Conservation (phyloP, 1,140 invertebrate genomes). For the Steinernema feltiae region DNA sequence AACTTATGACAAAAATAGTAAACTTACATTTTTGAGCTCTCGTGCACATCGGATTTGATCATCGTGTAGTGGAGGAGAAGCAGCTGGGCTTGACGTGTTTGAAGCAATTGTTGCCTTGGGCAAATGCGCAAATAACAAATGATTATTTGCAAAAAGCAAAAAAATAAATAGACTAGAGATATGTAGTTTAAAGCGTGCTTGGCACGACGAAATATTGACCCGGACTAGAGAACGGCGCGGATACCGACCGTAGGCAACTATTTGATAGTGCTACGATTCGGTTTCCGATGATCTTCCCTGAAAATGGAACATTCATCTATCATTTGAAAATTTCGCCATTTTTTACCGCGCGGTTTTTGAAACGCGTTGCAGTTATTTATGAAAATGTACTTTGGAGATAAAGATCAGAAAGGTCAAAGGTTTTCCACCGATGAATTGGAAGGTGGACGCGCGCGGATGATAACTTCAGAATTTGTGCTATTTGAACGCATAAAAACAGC, state of each 20-base stretch:
- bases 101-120: not conserved
- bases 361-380: not conserved
- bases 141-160: not conserved
- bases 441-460: too few species aligned
- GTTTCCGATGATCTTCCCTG: not conserved
- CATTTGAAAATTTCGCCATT: not conserved
- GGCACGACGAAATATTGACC: not conserved
- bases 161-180: not conserved
- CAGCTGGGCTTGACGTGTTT: not conserved
- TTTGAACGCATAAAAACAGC: too few species aligned
- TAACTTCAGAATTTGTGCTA: too few species aligned
- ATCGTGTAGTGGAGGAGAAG: not conserved
- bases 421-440: too few species aligned
- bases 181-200: constrained; percentile 7
- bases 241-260: constrained; percentile 7
- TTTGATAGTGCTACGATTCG: constrained; percentile 12
- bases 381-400: not conserved
- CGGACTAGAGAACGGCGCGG: not conserved
- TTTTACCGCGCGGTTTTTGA: not conserved
- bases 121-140: not conserved
- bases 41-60: not conserved
- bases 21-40: too few species aligned
- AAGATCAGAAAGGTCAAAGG: not conserved
- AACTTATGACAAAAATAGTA: too few species aligned
- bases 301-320: constrained; percentile 7